Evolutionary conservation across 2,797 vertebrate genomes (phyloP).

Genomic region (Manis crassicaudata): DNA sequence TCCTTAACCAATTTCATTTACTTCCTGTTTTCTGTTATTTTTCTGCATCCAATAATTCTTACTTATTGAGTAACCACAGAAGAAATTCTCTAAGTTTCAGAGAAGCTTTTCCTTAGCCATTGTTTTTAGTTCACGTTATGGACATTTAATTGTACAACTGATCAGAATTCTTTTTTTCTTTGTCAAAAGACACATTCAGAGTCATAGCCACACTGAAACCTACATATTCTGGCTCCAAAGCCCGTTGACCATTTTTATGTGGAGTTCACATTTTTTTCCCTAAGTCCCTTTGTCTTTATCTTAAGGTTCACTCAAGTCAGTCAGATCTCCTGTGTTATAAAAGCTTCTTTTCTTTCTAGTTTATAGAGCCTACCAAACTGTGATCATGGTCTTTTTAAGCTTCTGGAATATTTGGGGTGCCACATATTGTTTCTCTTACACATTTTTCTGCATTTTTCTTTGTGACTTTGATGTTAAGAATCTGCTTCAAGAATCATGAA

Average conservation of each 20-base stretch:
- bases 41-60: neutral
- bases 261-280: neutral
- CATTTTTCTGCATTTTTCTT: neutral
- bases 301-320: neutral
- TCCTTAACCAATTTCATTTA: neutral
- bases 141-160: neutral
- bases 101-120: neutral
- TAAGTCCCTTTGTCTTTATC: neutral
- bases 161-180: neutral
- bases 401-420: neutral
- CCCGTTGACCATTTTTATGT: neutral
- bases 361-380: neutral
- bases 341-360: neutral
- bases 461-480: slow-evolving; percentile 14
- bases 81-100: neutral
- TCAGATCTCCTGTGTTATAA: neutral
- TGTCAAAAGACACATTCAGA: neutral
- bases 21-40: neutral
- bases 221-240: neutral
- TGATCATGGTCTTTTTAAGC: neutral
- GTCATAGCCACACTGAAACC: neutral
- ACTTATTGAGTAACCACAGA: neutral
- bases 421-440: neutral
- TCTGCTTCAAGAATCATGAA: neutral
- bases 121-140: neutral